Conservation (phyloP, 92 coral and sea anemone genomes). For the Chrysogorgia sp. region DNA sequence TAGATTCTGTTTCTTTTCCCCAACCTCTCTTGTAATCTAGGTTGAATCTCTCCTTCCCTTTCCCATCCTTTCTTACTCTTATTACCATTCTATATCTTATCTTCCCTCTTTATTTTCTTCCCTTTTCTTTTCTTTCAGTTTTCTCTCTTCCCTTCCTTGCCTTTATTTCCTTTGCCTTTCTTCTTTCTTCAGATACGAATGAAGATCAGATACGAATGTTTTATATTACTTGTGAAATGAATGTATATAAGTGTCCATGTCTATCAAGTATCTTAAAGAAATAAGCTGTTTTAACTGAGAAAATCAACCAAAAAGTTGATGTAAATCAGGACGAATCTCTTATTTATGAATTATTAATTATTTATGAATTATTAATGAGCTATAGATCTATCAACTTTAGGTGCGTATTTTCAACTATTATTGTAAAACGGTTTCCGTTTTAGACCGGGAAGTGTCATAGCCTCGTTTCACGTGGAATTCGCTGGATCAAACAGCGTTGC, state of each 20-base stretch:
- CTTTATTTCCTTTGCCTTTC: slow-evolving; percentile 11
- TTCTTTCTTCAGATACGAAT: slow-evolving; percentile 41
- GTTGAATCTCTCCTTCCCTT: neutral
- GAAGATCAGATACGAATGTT: slow-evolving; percentile 64
- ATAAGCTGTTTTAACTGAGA: too few relatives aligned
- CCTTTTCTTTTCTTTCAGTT: neutral
- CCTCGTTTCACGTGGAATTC: slow-evolving; percentile 32
- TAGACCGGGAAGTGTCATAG: slow-evolving; percentile 60
- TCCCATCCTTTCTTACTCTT: neutral
- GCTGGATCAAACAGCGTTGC: neutral
- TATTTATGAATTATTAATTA: too few relatives aligned
- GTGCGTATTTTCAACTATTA: neutral
- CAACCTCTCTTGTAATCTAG: too few relatives aligned
- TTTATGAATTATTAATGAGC: neutral
- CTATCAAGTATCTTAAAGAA: too few relatives aligned
- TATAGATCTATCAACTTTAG: neutral
- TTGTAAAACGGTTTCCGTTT: neutral
- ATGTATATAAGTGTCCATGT: too few relatives aligned
- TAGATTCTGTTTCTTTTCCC: too few relatives aligned
- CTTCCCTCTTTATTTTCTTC: neutral
- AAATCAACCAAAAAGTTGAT: too few relatives aligned
- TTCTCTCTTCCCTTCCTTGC: neutral
- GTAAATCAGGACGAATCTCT: too few relatives aligned
- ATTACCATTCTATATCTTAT: neutral
- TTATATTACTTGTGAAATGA: too few relatives aligned